A percentile compares a stretch with the other conserved stretches of the same genome.
These are phyloP conservation scores for Acrossocheilus wenchowensis DNA, from an alignment of 2,797 vertebrate species.

Conservation along the genomic window DNA sequence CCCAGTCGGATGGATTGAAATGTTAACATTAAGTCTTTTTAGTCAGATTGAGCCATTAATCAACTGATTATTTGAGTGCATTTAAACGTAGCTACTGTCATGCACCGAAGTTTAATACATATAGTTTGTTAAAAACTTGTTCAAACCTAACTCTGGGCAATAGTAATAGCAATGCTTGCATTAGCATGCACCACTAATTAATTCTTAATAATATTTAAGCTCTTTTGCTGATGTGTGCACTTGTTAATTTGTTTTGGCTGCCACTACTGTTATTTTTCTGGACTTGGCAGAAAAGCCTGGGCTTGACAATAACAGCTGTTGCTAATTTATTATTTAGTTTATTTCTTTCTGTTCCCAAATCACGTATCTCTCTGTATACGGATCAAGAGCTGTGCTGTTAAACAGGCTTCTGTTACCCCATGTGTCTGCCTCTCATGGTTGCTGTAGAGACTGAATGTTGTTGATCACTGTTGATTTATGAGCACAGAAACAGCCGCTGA, in stretches of 20 bases:
- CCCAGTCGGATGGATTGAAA: neutral
- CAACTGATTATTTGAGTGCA: neutral
- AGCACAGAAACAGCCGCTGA: constrained; percentile 58
- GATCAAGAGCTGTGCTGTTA: constrained; percentile 29
- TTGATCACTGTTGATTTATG: constrained; percentile 61
- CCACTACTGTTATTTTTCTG: constrained; percentile 6
- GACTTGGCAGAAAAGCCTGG: constrained; percentile 14
- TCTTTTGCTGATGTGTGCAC: neutral
- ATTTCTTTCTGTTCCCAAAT: constrained; percentile 23
- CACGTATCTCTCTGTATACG: constrained; percentile 12
- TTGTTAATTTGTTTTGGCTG: constrained; percentile 27
- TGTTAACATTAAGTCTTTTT: neutral
- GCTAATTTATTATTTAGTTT: constrained; percentile 16
- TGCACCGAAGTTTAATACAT: neutral
- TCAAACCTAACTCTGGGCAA: neutral
- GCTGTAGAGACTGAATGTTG: constrained; percentile 54
- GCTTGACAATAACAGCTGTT: constrained; percentile 21
- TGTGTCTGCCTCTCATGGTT: constrained; percentile 54
- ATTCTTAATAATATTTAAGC: constrained; percentile 17
- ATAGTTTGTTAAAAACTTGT: neutral
- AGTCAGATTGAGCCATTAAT: neutral
- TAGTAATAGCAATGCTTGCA: neutral
- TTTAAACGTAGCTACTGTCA: neutral
- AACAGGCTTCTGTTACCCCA: constrained; percentile 54
- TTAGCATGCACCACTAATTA: neutral